Conservation (phyloP, 2,113 vertebrate species). For the Prolemur simus region DNA sequence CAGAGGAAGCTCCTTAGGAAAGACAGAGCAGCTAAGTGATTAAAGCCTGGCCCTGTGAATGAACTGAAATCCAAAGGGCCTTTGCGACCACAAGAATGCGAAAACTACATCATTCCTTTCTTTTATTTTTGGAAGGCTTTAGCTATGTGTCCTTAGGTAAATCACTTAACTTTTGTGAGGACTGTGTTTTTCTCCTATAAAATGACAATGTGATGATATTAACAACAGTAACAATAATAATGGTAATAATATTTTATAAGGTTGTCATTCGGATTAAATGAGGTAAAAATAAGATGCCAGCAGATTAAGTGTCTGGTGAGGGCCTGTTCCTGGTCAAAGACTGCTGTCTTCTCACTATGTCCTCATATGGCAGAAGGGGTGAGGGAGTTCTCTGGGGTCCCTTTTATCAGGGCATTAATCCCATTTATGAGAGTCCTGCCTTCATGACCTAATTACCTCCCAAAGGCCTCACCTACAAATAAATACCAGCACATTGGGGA, state of each 20-base stretch:
- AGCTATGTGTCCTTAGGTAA: neutral
- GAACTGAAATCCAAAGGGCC: slow-evolving; percentile 5
- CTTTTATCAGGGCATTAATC: neutral
- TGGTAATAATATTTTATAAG: neutral
- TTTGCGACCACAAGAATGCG: neutral
- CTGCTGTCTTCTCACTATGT: neutral
- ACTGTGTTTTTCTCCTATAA: neutral
- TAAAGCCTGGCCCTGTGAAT: neutral
- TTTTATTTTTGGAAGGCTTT: neutral
- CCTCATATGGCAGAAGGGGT: neutral
- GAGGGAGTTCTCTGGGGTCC: neutral
- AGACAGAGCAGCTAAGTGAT: neutral
- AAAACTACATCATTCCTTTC: neutral
- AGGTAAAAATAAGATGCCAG: neutral
- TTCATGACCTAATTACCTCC: neutral
- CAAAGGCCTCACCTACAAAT: neutral
- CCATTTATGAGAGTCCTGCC: neutral
- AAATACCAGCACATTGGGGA: neutral
- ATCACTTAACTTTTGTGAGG: neutral
- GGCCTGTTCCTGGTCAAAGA: neutral
- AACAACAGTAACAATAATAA: neutral
- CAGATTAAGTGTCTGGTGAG: neutral
- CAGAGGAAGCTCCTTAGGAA: neutral
- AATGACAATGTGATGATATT: neutral
- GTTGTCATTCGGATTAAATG: slow-evolving; percentile 30